phyloP scores from a whole-genome alignment of 1,140 invertebrate species.

The Ips nitidus region DNA sequence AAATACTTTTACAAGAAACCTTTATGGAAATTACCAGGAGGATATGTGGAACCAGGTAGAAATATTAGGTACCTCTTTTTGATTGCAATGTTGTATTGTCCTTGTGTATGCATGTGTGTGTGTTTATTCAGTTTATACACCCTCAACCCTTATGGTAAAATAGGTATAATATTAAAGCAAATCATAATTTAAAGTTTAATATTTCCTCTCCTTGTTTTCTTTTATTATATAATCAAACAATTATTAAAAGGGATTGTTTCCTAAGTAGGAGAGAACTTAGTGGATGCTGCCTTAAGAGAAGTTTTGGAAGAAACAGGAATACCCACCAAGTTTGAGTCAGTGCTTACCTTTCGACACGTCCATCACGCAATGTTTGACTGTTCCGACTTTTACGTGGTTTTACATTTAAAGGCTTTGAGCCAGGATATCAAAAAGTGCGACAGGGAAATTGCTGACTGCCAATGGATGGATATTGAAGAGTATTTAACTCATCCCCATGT shows the following conservation, averaged over 20 bases:
- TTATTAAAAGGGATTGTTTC: too few species aligned
- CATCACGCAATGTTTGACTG: constrained; percentile 74
- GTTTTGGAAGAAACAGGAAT: constrained; percentile 89
- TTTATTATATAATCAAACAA: too few species aligned
- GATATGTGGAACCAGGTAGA: constrained; percentile 81
- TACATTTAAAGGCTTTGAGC: constrained; percentile 68
- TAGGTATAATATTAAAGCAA: too few species aligned
- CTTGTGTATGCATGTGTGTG: neutral
- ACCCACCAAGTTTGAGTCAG: constrained; percentile 68
- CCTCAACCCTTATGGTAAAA: too few species aligned
- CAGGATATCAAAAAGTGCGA: constrained; percentile 67
- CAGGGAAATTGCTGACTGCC: constrained; percentile 72
- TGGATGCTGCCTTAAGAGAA: constrained; percentile 78
- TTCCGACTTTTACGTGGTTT: constrained; percentile 82
- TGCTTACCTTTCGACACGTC: constrained; percentile 77
- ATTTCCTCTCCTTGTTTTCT: too few species aligned
- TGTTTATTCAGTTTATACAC: neutral
- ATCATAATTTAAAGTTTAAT: neutral
- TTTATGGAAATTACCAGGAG: constrained; percentile 89
- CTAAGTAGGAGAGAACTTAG: constrained; percentile 73
- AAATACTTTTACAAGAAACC: constrained; percentile 58
- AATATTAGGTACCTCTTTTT: constrained; percentile 7
- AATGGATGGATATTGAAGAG: constrained; percentile 83
- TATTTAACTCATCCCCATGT: constrained; percentile 72
- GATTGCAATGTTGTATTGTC: neutral